Evolutionary conservation across 2,797 vertebrate genomes (phyloP).

Genomic region (Botia almorhae): DNA sequence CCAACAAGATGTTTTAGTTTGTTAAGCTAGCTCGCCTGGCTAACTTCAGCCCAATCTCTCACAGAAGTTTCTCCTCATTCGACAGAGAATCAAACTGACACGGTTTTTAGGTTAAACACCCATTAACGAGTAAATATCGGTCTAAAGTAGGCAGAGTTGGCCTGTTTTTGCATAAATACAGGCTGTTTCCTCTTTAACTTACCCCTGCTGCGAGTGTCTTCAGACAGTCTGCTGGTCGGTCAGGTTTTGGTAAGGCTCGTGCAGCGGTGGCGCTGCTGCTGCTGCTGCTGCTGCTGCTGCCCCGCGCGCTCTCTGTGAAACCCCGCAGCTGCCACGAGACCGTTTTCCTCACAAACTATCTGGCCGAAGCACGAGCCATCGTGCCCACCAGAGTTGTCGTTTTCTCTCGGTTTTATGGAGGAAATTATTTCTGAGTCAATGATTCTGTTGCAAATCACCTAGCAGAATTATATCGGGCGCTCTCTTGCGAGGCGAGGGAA

Average conservation of each 20-base stretch:
- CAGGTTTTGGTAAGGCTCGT: slow-evolving; percentile 24
- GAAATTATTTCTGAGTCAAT: not conserved
- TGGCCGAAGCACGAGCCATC: slow-evolving; percentile 29
- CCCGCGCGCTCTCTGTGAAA: slow-evolving; percentile 40
- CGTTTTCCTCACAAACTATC: slow-evolving; percentile 47
- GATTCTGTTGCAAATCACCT: slow-evolving; percentile 56
- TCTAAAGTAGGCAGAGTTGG: too few relatives aligned
- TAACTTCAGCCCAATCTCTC: slow-evolving; percentile 21
- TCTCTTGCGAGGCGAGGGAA: slow-evolving; percentile 69
- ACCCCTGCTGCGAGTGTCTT: slow-evolving; percentile 38
- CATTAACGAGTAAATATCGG: not conserved
- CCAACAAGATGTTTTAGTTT: not conserved
- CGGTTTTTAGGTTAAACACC: not conserved
- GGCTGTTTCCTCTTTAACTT: slow-evolving; percentile 4
- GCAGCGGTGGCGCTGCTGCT: slow-evolving; percentile 40
- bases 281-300: slow-evolving; percentile 13
- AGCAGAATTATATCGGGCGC: slow-evolving; percentile 60
- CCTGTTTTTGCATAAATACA: not conserved
- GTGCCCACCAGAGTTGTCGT: not conserved
- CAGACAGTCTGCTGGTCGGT: slow-evolving; percentile 20
- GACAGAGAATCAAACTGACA: not conserved
- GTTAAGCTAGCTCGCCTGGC: slow-evolving; percentile 23
- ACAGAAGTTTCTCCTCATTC: slow-evolving; percentile 31
- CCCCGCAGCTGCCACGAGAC: slow-evolving; percentile 52
- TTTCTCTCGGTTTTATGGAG: not conserved